Evolutionary conservation across 2,797 vertebrate species (phyloP).

Genomic region (Gymnocypris eckloni): DNA sequence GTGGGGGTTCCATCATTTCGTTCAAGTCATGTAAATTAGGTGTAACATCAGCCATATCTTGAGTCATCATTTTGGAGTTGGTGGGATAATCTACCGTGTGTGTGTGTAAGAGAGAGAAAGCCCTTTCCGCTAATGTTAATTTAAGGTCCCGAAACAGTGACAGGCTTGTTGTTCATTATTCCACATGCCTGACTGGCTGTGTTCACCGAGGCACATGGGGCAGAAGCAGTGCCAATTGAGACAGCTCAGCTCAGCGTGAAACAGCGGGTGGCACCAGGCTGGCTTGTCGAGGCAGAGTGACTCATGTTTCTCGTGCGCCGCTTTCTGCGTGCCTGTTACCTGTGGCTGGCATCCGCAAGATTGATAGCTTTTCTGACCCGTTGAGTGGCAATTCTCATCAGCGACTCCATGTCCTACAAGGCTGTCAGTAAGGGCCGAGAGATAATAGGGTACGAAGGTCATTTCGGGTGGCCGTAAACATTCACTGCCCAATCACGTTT

Average conservation of each 20-base stretch:
- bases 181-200: slow-evolving; percentile 19
- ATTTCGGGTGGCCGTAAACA: slow-evolving; percentile 31
- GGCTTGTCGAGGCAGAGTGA: slow-evolving; percentile 21
- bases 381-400: slow-evolving; percentile 37
- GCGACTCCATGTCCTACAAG: slow-evolving; percentile 33
- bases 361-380: slow-evolving; percentile 40
- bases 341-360: slow-evolving; percentile 28
- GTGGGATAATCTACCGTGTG: slow-evolving; percentile 42
- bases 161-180: slow-evolving; percentile 53
- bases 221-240: slow-evolving; percentile 30
- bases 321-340: slow-evolving; percentile 10
- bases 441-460: slow-evolving; percentile 46
- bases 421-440: slow-evolving; percentile 24
- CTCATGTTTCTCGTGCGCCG: slow-evolving; percentile 16
- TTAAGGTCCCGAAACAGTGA: slow-evolving; percentile 37
- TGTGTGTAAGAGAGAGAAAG: slow-evolving; percentile 52
- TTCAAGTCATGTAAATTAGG: slow-evolving; percentile 29
- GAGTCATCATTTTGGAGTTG: slow-evolving; percentile 42
- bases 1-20: slow-evolving; percentile 7
- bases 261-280: slow-evolving; percentile 5
- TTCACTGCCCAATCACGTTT: slow-evolving; percentile 46
- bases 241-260: slow-evolving; percentile 32
- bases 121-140: slow-evolving; percentile 28
- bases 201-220: slow-evolving; percentile 37
- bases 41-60: slow-evolving; percentile 31